Evolutionary conservation across 2,888 invertebrate genomes (phyloP), one percentile per base, ranked within the genome.

Genomic region (Ectemnius lituratus): DNA sequence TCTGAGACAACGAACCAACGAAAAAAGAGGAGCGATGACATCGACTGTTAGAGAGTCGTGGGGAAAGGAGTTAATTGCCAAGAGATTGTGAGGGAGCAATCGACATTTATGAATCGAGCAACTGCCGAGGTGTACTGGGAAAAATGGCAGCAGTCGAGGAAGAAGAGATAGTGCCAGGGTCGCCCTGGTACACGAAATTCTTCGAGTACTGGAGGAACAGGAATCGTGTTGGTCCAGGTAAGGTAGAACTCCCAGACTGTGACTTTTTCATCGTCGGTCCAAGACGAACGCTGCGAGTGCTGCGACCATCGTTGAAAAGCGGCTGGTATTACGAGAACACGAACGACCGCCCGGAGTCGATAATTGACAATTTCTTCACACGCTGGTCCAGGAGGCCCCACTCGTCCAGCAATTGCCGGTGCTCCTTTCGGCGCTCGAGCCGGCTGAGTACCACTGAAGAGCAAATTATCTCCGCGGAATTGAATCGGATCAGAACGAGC

Each of bases 251-350:
- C 56, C 81, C 85, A 2, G 89, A 90, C 46, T 89, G 90, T 58
- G 90, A 90, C 28, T 90, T 90, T 66, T 88, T 90, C 67, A 84
- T 85, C 63, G 87, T 89, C 1, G 88, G 84, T 2, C 88, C 89
- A 0, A 82, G 88, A 16, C 81, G 90, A n/a, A 88, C 88, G 0
- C 64, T 90, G 20, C 82, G 90, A 4, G 81, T 90, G 2, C 70
- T 90, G 3, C 78, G 82, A 2, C 87, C 88, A 23, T 37, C 80
- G n/a, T 60, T 87, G 23, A 85, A 81, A 37, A 84, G 83, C 65
- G 80, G 81, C 20, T 78, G 81, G 71, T 88, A 82, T 59, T 88
- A 89, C 73, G 88, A 88, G 37, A 84, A 77, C 20, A 75, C 78
- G 13, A 82, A 73, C 59, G 87, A 88, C 4, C 76, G 88, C 23